Evolutionary conservation across 37 sponge, comb jelly and placozoan species (phyloP).

Genomic region (Ianthella basta): DNA sequence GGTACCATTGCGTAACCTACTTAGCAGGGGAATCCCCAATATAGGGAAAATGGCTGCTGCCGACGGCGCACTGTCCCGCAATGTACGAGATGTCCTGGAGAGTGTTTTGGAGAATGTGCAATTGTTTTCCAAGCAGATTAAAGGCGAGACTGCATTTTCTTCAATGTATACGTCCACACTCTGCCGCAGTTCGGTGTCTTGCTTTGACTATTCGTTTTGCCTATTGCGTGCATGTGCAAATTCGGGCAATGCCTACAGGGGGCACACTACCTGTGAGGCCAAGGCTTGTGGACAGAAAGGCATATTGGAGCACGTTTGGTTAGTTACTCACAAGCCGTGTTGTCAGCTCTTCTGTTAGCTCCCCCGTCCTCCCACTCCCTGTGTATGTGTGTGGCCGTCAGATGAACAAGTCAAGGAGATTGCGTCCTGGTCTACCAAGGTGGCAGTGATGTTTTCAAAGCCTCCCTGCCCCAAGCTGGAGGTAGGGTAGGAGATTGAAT

Average conservation of each 20-base stretch:
- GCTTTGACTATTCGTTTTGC: too few relatives aligned
- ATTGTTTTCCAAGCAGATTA: constrained; percentile 36
- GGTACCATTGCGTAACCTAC: too few relatives aligned
- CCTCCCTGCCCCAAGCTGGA: constrained; percentile 13
- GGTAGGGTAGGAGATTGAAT: neutral
- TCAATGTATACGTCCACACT: too few relatives aligned
- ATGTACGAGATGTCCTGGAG: constrained; percentile 40
- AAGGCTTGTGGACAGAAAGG: neutral
- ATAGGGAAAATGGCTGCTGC: neutral
- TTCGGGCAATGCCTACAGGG: neutral
- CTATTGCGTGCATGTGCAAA: too few relatives aligned
- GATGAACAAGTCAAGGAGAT: neutral
- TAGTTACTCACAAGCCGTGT: neutral
- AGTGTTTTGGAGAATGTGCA: constrained; percentile 36
- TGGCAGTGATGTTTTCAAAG: constrained; percentile 62
- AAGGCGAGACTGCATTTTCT: constrained; percentile 29
- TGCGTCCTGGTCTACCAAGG: constrained; percentile 35
- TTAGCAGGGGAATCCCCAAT: neutral
- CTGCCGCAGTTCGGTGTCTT: too few relatives aligned
- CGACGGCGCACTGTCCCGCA: neutral
- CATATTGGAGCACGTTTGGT: constrained; percentile 29
- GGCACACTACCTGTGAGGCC: neutral
- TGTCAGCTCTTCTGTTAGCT: too few relatives aligned
- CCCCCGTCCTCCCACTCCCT: neutral
- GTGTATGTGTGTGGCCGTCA: neutral